Evolutionary conservation across 2,113 vertebrate species (phyloP).

Genomic region (Notiomystis cincta): DNA sequence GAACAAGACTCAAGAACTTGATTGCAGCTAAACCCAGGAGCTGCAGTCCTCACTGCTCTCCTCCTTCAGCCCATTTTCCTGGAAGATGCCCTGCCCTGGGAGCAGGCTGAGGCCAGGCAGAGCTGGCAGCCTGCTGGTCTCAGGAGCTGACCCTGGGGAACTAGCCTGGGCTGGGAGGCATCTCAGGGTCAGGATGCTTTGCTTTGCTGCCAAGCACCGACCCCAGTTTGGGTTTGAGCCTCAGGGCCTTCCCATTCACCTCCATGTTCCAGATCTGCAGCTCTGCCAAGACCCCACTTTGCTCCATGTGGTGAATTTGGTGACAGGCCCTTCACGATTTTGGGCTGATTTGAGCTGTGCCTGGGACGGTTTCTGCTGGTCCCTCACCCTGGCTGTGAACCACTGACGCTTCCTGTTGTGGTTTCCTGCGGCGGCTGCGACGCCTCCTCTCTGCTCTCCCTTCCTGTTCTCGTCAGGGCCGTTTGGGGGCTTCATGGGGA

Average conservation of each 20-base stretch:
- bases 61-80: background rate
- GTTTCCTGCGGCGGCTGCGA: slow-evolving; percentile 50
- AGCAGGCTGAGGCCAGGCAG: background rate
- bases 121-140: background rate
- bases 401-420: slow-evolving; percentile 48
- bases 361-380: background rate
- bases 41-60: background rate
- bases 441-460: slow-evolving; percentile 17
- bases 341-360: background rate
- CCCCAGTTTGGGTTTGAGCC: background rate
- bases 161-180: background rate
- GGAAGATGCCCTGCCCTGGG: background rate
- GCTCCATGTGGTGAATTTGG: background rate
- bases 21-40: background rate
- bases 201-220: background rate
- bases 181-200: background rate
- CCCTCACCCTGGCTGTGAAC: background rate
- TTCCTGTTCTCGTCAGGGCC: slow-evolving; percentile 34
- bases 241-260: background rate
- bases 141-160: background rate
- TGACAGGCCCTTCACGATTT: background rate
- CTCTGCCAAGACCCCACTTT: background rate
- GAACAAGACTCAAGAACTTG: background rate
- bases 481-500: background rate
- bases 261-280: background rate